Evolutionary conservation across 2,888 invertebrate species (phyloP).

Genomic region (Sarcophaga caerulescens): DNA sequence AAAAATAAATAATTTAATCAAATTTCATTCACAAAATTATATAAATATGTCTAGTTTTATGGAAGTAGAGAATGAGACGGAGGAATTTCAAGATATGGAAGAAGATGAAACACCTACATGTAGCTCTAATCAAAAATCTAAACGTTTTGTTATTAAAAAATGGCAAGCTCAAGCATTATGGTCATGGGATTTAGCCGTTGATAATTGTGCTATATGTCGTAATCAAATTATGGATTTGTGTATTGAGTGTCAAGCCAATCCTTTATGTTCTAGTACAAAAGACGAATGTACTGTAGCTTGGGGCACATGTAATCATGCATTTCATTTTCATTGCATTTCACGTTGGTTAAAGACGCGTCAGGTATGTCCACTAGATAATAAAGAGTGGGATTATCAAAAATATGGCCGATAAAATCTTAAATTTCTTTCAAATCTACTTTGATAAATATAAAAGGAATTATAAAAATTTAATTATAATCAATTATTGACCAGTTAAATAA

Average conservation of each 20-base stretch:
- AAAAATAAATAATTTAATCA: background rate
- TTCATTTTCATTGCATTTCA: slow-evolving; percentile 99
- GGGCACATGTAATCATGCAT: slow-evolving; percentile 99
- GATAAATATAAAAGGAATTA: background rate
- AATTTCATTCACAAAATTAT: background rate
- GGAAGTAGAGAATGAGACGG: slow-evolving; percentile 90
- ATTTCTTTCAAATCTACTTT: background rate
- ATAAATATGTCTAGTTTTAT: slow-evolving; percentile 80
- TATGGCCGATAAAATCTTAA: slow-evolving; percentile 83
- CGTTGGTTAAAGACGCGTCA: slow-evolving; percentile 99
- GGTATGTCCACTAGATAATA: slow-evolving; percentile 99
- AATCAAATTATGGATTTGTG: slow-evolving; percentile 99
- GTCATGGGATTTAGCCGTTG: slow-evolving; percentile 99
- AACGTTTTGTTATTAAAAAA: slow-evolving; percentile 99
- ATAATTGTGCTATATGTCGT: slow-evolving; percentile 99
- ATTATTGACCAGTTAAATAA: too few relatives aligned
- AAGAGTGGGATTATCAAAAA: slow-evolving; percentile 99
- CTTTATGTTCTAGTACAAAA: slow-evolving; percentile 97
- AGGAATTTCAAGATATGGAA: slow-evolving; percentile 70
- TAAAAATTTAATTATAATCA: too few relatives aligned
- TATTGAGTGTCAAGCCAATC: slow-evolving; percentile 99
- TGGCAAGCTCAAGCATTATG: slow-evolving; percentile 99
- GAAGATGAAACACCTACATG: slow-evolving; percentile 67
- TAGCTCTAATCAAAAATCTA: slow-evolving; percentile 89
- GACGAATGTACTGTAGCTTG: slow-evolving; percentile 99